Base-by-base conservation (phyloP, 2,797 vertebrate genomes). In the Borostomias antarcticus region DNA sequence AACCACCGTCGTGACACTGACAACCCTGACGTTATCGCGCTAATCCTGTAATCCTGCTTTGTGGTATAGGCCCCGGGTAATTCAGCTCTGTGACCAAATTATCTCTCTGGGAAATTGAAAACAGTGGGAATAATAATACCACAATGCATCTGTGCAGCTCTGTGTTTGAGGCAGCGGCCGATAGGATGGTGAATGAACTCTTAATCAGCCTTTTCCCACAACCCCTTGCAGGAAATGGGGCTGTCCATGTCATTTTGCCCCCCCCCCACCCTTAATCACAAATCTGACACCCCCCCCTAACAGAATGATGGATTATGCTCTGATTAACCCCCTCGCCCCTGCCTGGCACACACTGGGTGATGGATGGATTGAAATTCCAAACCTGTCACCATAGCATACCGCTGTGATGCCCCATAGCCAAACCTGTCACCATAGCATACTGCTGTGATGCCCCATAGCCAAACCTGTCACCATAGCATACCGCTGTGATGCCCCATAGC, bases 251-350 rank as follows among this genome's bases (percentile, higher is more conserved):
- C 58, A 69, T 52, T 69, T 48, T 66, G 45, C 43, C 68, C 62
- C 48, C 43, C 53, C 58, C 6, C 15, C 67, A 40, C 48, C 56
- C 71, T 64, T 79, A 81, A 85, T 87, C 73, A 82, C 67, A 80
- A 37, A 75, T 68, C 54, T 78, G 81, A 75, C 80, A 80, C 72
- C 69, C 64, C 30, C n/a, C 54, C 64, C 73, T 79, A 85, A 86
- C 59, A 76, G 83, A 82, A 80, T 87, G 84, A 87, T 89, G 68
- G 77, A 86, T 87, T 82, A 82, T 77, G 72, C 65, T 40, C 5
- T 29, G 65, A 82, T 60, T 78, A 84, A 84, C 77, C 69, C 59
- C 62, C 66, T 82, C 68, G 69, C 63, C 68, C 45, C 26, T 61
- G 28, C 47, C 72, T 67, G 66, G 53, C 60, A 2, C 32, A 32